Conservation (phyloP, 92 coral and sea anemone genomes). For the Zoanthus sansibaricus region DNA sequence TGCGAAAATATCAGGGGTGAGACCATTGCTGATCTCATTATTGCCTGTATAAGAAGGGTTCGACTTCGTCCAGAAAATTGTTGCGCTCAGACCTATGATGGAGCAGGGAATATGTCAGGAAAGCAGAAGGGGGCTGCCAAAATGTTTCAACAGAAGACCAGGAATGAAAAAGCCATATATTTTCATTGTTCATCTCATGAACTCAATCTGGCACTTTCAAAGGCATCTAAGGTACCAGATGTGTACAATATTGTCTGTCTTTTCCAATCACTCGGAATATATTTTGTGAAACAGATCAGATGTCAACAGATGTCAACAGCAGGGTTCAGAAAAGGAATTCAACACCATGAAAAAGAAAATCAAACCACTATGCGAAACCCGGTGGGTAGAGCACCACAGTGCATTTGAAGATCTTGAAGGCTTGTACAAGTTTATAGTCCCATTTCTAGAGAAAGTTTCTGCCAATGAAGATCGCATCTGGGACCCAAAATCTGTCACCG, state of each 20-base stretch:
- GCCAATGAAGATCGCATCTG: too few relatives aligned
- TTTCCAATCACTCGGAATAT: background rate
- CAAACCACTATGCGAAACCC: background rate
- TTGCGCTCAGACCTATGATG: background rate
- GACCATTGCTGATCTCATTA: slow-evolving; percentile 1
- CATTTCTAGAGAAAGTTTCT: too few relatives aligned
- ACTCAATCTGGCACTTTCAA: slow-evolving; percentile 5
- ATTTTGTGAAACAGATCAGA: background rate
- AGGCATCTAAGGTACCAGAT: slow-evolving; percentile 7
- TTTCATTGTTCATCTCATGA: slow-evolving; percentile 2
- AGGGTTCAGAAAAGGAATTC: slow-evolving; percentile 1
- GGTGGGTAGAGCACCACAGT: background rate
- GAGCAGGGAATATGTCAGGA: background rate
- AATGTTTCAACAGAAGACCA: slow-evolving; percentile 1
- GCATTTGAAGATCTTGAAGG: too few relatives aligned
- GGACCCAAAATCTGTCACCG: too few relatives aligned
- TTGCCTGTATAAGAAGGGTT: background rate
- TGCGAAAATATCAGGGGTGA: background rate
- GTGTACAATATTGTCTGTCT: background rate
- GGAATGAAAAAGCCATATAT: background rate
- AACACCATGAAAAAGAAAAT: background rate
- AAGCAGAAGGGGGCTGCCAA: slow-evolving; percentile 1
- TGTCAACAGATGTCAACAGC: background rate
- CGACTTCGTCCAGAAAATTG: slow-evolving; percentile 1
- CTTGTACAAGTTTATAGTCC: too few relatives aligned